Conservation (phyloP, 2,888 invertebrate species). For the Sarcophaga carnaria region DNA sequence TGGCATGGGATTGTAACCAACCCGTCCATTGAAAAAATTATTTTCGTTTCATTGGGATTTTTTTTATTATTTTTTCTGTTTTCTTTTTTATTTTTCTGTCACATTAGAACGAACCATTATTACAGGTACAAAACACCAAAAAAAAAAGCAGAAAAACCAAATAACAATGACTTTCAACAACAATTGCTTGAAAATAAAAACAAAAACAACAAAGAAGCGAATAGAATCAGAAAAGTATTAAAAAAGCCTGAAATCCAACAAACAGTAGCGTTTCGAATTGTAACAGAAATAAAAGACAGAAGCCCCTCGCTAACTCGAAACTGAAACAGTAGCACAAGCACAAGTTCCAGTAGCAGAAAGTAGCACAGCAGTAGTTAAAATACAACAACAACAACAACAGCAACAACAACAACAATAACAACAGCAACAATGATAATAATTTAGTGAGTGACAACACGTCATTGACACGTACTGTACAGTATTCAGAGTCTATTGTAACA, state of each 20-base stretch:
- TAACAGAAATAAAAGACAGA: conserved; percentile 26
- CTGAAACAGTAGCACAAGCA: conserved; percentile 17
- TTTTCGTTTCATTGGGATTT: conserved; percentile 14
- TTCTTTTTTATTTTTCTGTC: conserved; percentile 43
- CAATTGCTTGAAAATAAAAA: conserved; percentile 32
- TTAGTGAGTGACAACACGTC: conserved; percentile 63
- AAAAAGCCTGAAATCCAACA: conserved; percentile 22
- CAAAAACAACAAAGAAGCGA: conserved; percentile 21
- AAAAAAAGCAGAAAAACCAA: conserved; percentile 14
- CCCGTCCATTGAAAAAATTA: background rate
- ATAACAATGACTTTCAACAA: conserved; percentile 15
- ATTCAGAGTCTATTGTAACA: conserved; percentile 28
- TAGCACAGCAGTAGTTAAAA: conserved; percentile 13
- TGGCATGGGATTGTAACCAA: background rate
- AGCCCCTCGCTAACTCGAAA: background rate
- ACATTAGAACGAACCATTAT: conserved; percentile 17
- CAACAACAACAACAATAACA: background rate
- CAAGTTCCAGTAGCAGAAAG: too few species aligned
- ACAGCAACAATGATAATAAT: conserved; percentile 54
- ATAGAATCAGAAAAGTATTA: background rate
- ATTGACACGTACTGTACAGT: conserved; percentile 57
- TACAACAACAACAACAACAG: background rate
- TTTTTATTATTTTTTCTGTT: conserved; percentile 4
- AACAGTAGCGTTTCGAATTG: conserved; percentile 32
- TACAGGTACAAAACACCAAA: conserved; percentile 11